phyloP scores from a whole-genome alignment of 2,113 vertebrate species.

The Asarcornis scutulata region DNA sequence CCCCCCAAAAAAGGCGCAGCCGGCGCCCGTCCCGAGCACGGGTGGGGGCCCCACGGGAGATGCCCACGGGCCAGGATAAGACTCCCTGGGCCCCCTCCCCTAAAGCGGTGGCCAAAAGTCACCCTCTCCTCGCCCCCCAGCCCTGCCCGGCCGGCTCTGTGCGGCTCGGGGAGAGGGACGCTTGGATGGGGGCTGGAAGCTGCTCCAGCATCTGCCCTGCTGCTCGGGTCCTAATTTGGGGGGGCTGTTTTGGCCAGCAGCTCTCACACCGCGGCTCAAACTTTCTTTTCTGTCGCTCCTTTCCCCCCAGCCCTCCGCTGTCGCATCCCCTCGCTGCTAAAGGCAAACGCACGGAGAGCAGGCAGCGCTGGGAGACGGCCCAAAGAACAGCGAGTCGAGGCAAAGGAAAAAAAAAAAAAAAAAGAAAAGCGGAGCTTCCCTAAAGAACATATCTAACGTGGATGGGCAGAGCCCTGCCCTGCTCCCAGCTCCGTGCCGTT shows the following conservation, averaged over 20 bases:
- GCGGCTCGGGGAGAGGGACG: conserved; percentile 53
- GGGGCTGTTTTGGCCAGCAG: conserved; percentile 8
- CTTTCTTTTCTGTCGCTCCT: conserved; percentile 33
- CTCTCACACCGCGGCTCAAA: conserved; percentile 28
- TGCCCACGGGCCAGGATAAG: no score
- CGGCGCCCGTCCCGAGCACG: no score
- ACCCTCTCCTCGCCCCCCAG: not conserved
- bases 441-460: not conserved
- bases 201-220: conserved; percentile 55
- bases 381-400: not conserved
- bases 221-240: conserved; percentile 34
- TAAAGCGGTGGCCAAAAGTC: not conserved
- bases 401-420: not conserved
- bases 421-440: not conserved
- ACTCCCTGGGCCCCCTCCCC: no score
- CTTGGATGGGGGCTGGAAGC: conserved; percentile 63
- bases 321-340: conserved; percentile 1
- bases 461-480: conserved; percentile 5
- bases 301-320: not conserved
- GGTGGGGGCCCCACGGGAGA: no score
- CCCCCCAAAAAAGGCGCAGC: not conserved
- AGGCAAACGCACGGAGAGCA: not conserved
- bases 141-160: conserved; percentile 51
- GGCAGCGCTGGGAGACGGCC: not conserved
- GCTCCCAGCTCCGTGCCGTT: conserved; percentile 13